Conservation (phyloP, 2,888 invertebrate species). For the Biston stratarius region DNA sequence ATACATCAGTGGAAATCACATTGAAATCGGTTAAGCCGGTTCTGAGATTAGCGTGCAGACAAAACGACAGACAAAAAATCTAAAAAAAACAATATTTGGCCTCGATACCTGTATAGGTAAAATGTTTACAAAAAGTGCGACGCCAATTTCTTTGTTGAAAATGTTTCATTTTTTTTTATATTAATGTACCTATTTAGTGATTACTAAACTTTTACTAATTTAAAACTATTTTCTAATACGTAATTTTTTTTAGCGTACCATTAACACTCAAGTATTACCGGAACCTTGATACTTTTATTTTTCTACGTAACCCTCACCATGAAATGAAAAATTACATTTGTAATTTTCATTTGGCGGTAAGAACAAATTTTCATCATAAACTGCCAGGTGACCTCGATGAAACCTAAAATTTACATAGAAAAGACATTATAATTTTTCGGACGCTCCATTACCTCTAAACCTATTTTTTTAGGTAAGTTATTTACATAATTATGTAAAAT, state of each 20-base stretch:
- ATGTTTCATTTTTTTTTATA: too few species aligned
- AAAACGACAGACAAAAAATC: too few species aligned
- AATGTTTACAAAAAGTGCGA: too few species aligned
- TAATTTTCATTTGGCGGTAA: constrained; percentile 67
- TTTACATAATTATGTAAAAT: background rate
- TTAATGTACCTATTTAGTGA: too few species aligned
- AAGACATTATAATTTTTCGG: constrained; percentile 47
- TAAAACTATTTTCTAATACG: too few species aligned
- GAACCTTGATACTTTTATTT: constrained; percentile 15
- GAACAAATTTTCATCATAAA: constrained; percentile 59
- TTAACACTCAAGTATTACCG: constrained; percentile 6
- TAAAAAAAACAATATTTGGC: too few species aligned
- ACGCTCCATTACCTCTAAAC: background rate
- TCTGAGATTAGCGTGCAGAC: too few species aligned
- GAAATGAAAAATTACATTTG: constrained; percentile 63
- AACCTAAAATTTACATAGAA: constrained; percentile 64
- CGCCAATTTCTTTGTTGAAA: too few species aligned
- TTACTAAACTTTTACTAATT: too few species aligned
- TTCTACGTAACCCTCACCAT: constrained; percentile 33
- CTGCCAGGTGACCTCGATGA: constrained; percentile 54
- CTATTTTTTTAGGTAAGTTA: background rate
- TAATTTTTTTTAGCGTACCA: constrained; percentile 7
- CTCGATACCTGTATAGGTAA: too few species aligned
- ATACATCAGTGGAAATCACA: too few species aligned
- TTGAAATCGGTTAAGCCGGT: too few species aligned